These are phyloP conservation scores for Arctocebus calabarensis DNA, from an alignment of 2,797 vertebrate genomes.

Conservation along the genomic window DNA sequence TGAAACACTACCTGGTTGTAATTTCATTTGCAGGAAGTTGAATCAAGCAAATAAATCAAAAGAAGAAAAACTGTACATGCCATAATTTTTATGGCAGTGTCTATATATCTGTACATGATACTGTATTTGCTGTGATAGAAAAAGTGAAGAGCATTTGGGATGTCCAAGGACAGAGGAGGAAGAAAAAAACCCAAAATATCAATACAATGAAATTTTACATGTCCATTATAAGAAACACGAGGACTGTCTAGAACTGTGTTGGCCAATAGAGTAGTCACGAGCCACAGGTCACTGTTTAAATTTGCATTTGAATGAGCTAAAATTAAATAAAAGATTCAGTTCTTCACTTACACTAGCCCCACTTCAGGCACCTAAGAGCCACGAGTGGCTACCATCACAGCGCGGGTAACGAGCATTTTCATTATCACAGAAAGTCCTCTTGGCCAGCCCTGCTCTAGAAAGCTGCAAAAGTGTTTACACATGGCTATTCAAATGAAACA, in stretches of 20 bases:
- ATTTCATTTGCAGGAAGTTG: slow-evolving; percentile 61
- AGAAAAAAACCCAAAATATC: neutral
- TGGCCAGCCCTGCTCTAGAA: neutral
- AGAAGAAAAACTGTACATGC: neutral
- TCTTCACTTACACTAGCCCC: neutral
- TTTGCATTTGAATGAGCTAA: neutral
- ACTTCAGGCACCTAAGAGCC: neutral
- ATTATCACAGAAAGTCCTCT: neutral
- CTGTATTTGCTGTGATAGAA: slow-evolving; percentile 10
- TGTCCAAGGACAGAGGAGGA: neutral
- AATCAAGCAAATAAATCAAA: slow-evolving; percentile 53
- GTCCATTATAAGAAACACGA: neutral
- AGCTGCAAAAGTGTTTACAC: neutral
- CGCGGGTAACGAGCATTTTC: neutral
- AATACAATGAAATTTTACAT: neutral
- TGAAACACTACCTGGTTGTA: slow-evolving; percentile 26
- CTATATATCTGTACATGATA: neutral
- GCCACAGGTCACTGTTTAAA: neutral
- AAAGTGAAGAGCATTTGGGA: slow-evolving; percentile 30
- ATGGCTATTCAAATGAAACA: neutral
- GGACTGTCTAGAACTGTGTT: neutral
- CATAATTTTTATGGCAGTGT: neutral
- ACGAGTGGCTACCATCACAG: neutral
- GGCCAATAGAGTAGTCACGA: neutral
- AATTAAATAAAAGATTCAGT: neutral